Percentiles rank a stretch among this genome's conserved stretches.
These are phyloP conservation scores for Pollenia angustigena DNA, from an alignment of 2,888 invertebrate genomes.

Conservation along the genomic window DNA sequence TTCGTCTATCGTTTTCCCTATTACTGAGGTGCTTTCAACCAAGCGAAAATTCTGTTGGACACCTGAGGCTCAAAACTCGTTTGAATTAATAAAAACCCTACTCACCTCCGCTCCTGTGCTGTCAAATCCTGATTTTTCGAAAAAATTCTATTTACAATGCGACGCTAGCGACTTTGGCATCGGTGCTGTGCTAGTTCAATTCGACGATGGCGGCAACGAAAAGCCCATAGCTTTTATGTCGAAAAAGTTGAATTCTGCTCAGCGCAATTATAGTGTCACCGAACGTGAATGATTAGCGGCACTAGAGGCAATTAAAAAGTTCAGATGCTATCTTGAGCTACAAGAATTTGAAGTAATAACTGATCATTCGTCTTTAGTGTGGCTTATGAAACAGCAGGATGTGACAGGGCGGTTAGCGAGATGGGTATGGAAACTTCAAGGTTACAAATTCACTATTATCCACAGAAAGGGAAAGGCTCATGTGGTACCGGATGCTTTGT, in stretches of 20 bases:
- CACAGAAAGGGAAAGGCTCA: constrained; percentile 1
- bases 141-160: constrained; percentile 61
- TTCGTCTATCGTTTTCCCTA: too few relatives aligned
- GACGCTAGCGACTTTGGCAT: constrained; percentile 59
- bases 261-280: constrained; percentile 58
- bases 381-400: constrained; percentile 30
- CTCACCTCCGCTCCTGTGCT: background rate
- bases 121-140: background rate
- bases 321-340: constrained; percentile 63
- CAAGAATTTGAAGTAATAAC: constrained; percentile 9
- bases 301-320: constrained; percentile 54
- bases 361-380: constrained; percentile 12
- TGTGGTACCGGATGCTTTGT: constrained; percentile 32
- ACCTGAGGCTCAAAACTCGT: background rate
- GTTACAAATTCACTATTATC: background rate
- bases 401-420: background rate
- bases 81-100: background rate
- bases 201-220: constrained; percentile 33
- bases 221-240: constrained; percentile 54
- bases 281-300: constrained; percentile 64
- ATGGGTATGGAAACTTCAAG: background rate
- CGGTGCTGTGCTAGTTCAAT: constrained; percentile 47
- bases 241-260: constrained; percentile 56
- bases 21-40: background rate
- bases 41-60: background rate